Evolutionary conservation across 2,113 vertebrate species (phyloP), one percentile per base, ranked within the genome.

Genomic region (Podarcis cretensis): DNA sequence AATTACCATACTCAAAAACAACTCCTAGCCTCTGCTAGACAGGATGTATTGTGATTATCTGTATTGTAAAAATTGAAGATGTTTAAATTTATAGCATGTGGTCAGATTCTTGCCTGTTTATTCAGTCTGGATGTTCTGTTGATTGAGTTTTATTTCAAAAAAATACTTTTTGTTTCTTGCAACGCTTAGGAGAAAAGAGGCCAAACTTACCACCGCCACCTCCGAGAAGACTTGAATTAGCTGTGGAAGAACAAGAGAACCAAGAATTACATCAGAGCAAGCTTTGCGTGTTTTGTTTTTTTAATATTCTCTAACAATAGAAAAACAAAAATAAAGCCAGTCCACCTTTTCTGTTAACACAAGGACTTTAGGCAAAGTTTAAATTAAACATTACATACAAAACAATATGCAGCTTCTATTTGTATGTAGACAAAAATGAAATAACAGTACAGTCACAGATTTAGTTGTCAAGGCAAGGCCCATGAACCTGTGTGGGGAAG

Each of bases 161-260:
- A 78, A 59, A 73, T 59, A 18, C 3, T 68, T 12, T 35, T 83
- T 83, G 32, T 76, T 76, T 77, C 30, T 84, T 82, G 40, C 32
- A 77, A 27, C 10, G 81, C 59, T 30, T 48, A 91, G 76, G 91
- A 92, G 43, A 91, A 54, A 92, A 90, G 27, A 89, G 59, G 35
- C 86, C 90, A 85, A 90, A 81, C 99, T 99, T 95, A 99, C 99
- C 99, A 96, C 99, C 99, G 16, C 99, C 99, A 90, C 99, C 99
- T 95, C 99, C 99, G 92, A 99, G 98, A 94, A 99, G 98, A 97
- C 97, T 98, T 95, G 98, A 97, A 97, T 99, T 99, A 95, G 99
- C 99, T 99, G 90, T 95, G 93, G 90, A 84, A 96, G 95, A 10
- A 95, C 89, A 95, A 95, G 91, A 93, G 14, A 96, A 92, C 27